Evolutionary conservation across 1,140 invertebrate genomes (phyloP).

Genomic region (Aphaenogaster floridana): DNA sequence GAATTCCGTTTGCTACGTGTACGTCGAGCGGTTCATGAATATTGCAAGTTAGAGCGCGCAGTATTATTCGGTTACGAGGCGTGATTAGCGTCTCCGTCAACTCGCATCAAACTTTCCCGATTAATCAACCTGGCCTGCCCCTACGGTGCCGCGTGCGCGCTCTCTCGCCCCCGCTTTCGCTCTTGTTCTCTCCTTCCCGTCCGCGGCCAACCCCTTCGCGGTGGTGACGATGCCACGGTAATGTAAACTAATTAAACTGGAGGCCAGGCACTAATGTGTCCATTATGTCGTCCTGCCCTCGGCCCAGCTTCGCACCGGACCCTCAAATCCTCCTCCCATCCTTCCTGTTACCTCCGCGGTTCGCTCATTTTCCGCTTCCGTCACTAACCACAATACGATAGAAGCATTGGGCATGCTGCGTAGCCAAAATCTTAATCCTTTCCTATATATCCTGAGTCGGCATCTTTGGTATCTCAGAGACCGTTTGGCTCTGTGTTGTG

Average conservation of each 20-base stretch:
- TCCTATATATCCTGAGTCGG: background rate
- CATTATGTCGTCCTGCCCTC: slow-evolving; percentile 83
- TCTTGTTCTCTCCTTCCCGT: slow-evolving; percentile 63
- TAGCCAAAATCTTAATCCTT: slow-evolving; percentile 58
- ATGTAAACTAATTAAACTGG: slow-evolving; percentile 86
- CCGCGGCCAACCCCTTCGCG: slow-evolving; percentile 77
- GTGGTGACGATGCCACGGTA: slow-evolving; percentile 83
- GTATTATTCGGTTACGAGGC: slow-evolving; percentile 83
- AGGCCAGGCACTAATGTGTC: slow-evolving; percentile 84
- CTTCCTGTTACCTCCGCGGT: slow-evolving; percentile 51
- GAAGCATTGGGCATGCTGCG: slow-evolving; percentile 35
- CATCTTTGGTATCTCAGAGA: background rate
- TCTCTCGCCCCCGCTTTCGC: slow-evolving; percentile 30
- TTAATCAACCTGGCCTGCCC: slow-evolving; percentile 81
- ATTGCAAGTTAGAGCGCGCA: slow-evolving; percentile 72
- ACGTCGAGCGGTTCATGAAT: slow-evolving; percentile 75
- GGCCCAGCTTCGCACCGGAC: slow-evolving; percentile 73
- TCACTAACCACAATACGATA: slow-evolving; percentile 60
- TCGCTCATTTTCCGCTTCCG: slow-evolving; percentile 64
- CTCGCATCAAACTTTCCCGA: slow-evolving; percentile 85
- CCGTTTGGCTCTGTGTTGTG: background rate
- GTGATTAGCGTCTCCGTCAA: slow-evolving; percentile 85
- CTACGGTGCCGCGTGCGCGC: slow-evolving; percentile 55
- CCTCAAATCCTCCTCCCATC: slow-evolving; percentile 68
- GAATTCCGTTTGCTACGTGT: slow-evolving; percentile 76